Evolutionary conservation across 1,140 invertebrate genomes (phyloP), one percentile per base, ranked within the genome.

Genomic region (Trachymyrmex septentrionalis): DNA sequence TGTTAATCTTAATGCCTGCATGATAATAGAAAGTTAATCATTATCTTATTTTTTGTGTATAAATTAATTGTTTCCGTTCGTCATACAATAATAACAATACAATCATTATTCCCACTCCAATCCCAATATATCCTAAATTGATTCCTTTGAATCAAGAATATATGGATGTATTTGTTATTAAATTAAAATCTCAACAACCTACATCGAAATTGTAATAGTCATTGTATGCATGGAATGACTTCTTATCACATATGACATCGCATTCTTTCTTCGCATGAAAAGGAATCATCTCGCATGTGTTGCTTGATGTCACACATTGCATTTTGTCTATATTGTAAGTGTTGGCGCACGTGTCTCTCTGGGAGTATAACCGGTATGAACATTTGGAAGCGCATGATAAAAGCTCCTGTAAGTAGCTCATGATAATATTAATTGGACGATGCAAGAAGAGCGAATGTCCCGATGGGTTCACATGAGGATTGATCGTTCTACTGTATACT

Each of bases 371-470:
- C 38, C 38, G 69, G 27, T 82, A 69, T 81, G 34, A 77, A 75
- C n/a, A 66, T 57, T 55, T 5, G 50, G 10, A 72, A 81, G 78
- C 50, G 78, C 78, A 81, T 81, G 64, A 66, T 67, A 48, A 80
- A 57, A 44, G 3, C 24, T 48, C n/a, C 38, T 14, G 67, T 73
- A 82, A 75, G 66, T 63, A 84, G 80, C 30, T 73, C 12, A 73
- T 30, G 16, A 81, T 44, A 81, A 71, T 21, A 81, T 81, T 71
- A 81, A 81, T 50, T 72, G 50, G 38, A 69, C 64, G n/a, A 69
- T 57, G 78, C 21, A 61, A 84, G 69, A 61, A 73, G 53, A 30
- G n/a, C 27, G n/a, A 84, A 59, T 64, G 38, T 84, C n/a, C 71
- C 38, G 19, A 69, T 61, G 53, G 14, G 14, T 48, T 57, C 10